Evolutionary conservation across 2,113 vertebrate genomes (phyloP), one percentile per base, ranked within the genome.

Genomic region (Nanorana parkeri): DNA sequence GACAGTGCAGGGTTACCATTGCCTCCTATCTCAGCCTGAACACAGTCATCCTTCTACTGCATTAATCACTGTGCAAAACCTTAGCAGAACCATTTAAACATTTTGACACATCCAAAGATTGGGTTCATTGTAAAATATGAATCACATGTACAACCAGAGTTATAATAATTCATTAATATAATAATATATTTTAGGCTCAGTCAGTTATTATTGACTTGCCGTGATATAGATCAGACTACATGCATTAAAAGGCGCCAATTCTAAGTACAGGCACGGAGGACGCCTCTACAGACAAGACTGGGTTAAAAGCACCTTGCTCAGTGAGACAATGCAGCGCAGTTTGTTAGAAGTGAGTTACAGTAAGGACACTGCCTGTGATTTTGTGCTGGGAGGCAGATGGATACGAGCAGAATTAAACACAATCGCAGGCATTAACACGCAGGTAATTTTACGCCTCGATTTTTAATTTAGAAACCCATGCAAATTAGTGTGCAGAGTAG

Each of bases 401-500:
- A 86, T 85, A 84, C 85, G 75, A 87, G 86, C 83, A 67, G 81
- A 81, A 79, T 51, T 89, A 86, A 85, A 84, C 72, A 81, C 83
- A 52, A 84, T 86, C 84, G 80, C 85, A 84, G 88, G 85, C 85
- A 68, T 84, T 87, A 89, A 88, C 84, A 84, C 85, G 83, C 86
- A 84, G 87, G 88, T 84, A 73, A 88, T 89, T 92, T 89, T 86
- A 85, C 81, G 73, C 85, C 87, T 89, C 84, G 88, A 87, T 77
- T 92, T 92, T 93, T 89, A 89, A 89, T 93, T 90, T 87, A 90
- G 87, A 85, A 86, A 86, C 81, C 78, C 54, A 86, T 78, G 87
- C 88, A 86, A 90, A 86, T 79, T 84, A 86, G 78, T 17, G 82
- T 55, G 84, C 68, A 85, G 84, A 87, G 87, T 85, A 90, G 88